Percentiles rank a stretch among this genome's conserved stretches.
Conservation (phyloP, 2,113 vertebrate species). For the Ifrita kowaldi region DNA sequence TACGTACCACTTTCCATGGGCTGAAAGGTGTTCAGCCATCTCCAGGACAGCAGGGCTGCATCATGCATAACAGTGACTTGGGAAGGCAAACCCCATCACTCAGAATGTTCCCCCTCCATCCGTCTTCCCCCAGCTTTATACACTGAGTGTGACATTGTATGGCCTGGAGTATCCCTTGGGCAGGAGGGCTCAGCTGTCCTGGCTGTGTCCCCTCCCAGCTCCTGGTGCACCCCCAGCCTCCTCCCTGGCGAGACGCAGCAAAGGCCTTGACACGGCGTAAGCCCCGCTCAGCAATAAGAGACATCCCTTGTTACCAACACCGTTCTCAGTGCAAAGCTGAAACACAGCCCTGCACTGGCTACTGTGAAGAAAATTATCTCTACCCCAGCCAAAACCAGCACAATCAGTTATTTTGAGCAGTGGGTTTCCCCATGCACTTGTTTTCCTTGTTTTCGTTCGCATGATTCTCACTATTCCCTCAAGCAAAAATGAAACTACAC, state of each 20-base stretch:
- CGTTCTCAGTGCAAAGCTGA: not conserved
- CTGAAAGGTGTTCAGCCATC: not conserved
- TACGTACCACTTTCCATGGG: not conserved
- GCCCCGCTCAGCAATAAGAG: not conserved
- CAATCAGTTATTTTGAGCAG: not conserved
- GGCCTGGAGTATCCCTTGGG: not conserved
- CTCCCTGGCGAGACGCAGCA: not conserved
- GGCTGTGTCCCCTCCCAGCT: not conserved
- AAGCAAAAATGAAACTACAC: not conserved
- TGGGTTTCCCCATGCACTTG: not conserved
- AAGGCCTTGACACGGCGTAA: not conserved
- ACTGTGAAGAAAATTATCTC: not conserved
- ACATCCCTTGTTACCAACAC: not conserved
- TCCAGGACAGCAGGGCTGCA: not conserved
- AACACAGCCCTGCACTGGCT: not conserved
- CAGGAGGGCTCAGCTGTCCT: not conserved
- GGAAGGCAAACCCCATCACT: not conserved
- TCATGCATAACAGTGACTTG: not conserved
- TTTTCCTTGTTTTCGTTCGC: not conserved
- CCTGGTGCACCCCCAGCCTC: not conserved
- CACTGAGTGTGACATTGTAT: not conserved
- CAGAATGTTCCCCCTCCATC: not conserved
- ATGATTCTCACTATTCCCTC: not conserved
- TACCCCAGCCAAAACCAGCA: not conserved
- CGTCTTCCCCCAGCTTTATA: not conserved